phyloP scores from a whole-genome alignment of 2,113 vertebrate genomes.

The Rafetus swinhoei region DNA sequence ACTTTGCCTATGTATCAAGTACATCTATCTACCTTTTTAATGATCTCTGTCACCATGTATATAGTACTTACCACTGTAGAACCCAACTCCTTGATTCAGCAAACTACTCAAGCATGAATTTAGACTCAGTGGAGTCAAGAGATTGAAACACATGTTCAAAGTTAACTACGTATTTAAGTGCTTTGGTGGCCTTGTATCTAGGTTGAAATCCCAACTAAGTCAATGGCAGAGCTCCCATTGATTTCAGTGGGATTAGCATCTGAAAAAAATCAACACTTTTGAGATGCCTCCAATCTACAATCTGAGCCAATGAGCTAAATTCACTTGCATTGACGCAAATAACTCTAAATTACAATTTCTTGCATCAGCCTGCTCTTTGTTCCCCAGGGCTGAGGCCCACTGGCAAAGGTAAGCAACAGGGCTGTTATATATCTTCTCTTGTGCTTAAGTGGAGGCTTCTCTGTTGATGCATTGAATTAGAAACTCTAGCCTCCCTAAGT shows the following conservation, averaged over 20 bases:
- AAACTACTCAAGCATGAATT: neutral
- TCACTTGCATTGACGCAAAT: neutral
- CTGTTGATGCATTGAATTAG: neutral
- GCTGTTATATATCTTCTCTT: neutral
- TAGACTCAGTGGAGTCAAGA: neutral
- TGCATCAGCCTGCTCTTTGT: neutral
- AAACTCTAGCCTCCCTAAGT: neutral
- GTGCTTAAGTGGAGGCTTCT: neutral
- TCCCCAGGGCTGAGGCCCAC: neutral
- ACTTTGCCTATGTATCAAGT: neutral
- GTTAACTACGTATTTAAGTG: neutral
- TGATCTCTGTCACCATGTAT: rapidly evolving
- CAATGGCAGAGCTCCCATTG: neutral
- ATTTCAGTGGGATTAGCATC: neutral
- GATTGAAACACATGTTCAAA: neutral
- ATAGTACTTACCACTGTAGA: neutral
- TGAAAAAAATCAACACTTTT: neutral
- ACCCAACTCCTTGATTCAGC: neutral
- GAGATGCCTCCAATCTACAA: neutral
- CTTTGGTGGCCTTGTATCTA: neutral
- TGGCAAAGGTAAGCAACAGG: neutral
- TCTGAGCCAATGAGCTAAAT: neutral
- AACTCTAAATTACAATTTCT: neutral
- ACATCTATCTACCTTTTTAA: neutral
- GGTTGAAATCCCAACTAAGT: neutral